These are phyloP conservation scores for Anguilla pacifica DNA, from an alignment of 2,797 vertebrate species.

Conservation along the genomic window DNA sequence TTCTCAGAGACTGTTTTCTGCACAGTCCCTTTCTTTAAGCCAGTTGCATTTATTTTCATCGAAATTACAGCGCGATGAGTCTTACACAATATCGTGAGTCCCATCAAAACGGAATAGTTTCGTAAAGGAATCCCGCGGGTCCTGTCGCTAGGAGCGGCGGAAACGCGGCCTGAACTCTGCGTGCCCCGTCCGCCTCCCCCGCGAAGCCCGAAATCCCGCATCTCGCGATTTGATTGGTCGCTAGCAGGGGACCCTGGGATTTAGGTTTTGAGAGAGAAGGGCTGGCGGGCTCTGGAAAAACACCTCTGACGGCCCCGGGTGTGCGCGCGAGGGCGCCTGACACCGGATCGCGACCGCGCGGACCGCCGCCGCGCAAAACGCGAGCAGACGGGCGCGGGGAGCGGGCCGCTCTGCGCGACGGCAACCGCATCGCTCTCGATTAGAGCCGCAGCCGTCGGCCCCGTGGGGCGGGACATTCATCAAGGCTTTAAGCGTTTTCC, in stretches of 20 bases:
- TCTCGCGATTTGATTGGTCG: neutral
- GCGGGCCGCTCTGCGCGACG: conserved; percentile 68
- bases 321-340: conserved; percentile 46
- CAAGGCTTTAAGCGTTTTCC: conserved; percentile 55
- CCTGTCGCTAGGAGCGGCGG: neutral
- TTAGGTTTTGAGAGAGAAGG: neutral
- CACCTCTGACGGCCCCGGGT: neutral
- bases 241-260: neutral
- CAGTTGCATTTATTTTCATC: conserved; percentile 11
- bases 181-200: neutral
- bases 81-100: neutral
- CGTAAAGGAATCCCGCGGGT: neutral
- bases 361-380: conserved; percentile 64
- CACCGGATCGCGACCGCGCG: conserved; percentile 50
- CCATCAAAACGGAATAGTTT: neutral
- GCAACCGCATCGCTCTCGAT: conserved; percentile 74
- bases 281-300: neutral
- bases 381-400: conserved; percentile 72
- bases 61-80: neutral
- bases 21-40: neutral
- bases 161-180: neutral
- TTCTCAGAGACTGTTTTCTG: neutral
- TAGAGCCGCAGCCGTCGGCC: conserved; percentile 70
- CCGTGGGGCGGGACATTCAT: conserved; percentile 61
- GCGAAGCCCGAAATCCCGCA: neutral